Conservation (phyloP, 1,140 invertebrate species). For the Drosophila seguyi region DNA sequence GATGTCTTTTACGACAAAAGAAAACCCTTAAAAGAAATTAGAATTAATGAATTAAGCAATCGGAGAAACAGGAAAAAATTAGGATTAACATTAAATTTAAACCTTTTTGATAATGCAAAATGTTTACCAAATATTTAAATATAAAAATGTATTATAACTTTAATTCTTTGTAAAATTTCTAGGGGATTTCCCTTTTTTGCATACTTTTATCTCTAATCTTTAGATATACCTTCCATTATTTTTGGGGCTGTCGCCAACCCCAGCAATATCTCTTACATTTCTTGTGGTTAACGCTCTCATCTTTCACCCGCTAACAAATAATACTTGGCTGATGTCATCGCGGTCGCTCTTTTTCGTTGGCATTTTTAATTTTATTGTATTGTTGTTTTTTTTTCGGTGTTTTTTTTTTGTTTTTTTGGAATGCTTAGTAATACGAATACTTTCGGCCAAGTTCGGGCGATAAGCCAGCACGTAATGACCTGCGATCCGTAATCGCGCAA, state of each 20-base stretch:
- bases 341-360: slow-evolving; percentile 20
- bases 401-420: slow-evolving; percentile 11
- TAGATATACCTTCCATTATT: background rate
- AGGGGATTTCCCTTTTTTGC: slow-evolving; percentile 5
- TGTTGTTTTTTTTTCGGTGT: slow-evolving; percentile 2
- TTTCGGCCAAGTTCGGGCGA: slow-evolving; percentile 47
- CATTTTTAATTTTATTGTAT: slow-evolving; percentile 23
- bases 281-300: slow-evolving; percentile 12
- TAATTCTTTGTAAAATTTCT: no score
- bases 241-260: background rate
- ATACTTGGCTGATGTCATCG: slow-evolving; percentile 36
- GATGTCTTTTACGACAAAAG: background rate
- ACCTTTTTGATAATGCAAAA: background rate
- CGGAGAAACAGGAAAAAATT: background rate
- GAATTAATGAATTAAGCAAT: slow-evolving; percentile 7
- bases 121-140: no score
- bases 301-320: slow-evolving; percentile 8
- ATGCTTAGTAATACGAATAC: slow-evolving; percentile 53
- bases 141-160: no score
- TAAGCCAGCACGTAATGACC: slow-evolving; percentile 72
- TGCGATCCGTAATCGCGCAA: slow-evolving; percentile 48
- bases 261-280: slow-evolving; percentile 14
- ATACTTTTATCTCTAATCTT: background rate
- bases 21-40: background rate
- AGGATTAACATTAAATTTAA: no score